Evolutionary conservation across 2,797 vertebrate species (phyloP).

Genomic region (Muscicapa comitata): DNA sequence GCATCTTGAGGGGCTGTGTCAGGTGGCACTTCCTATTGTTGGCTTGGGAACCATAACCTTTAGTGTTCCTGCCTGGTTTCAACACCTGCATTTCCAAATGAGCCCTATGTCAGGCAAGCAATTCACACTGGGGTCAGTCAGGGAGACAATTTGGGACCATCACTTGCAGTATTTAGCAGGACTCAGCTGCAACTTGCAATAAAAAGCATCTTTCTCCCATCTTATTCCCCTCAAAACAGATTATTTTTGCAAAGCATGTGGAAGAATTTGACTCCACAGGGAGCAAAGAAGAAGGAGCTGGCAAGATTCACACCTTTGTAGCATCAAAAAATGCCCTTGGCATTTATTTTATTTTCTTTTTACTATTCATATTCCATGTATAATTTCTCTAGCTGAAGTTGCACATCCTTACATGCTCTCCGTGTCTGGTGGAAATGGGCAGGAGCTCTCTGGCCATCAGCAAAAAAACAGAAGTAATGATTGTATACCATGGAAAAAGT

Average conservation of each 20-base stretch:
- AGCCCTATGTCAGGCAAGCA: background rate
- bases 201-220: background rate
- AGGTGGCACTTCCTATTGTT: background rate
- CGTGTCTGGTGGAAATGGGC: fast-evolving
- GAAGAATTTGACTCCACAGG: background rate
- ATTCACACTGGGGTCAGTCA: background rate
- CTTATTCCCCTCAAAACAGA: background rate
- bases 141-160: background rate
- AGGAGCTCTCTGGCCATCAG: background rate
- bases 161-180: background rate
- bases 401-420: background rate
- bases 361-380: background rate
- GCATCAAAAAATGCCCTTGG: background rate
- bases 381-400: background rate
- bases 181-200: background rate
- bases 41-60: background rate
- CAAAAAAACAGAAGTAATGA: background rate
- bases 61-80: background rate
- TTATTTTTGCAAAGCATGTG: background rate
- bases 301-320: background rate
- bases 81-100: background rate
- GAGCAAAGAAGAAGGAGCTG: background rate
- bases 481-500: background rate
- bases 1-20: background rate
- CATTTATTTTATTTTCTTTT: background rate